Evolutionary conservation across 2,113 vertebrate species (phyloP), one percentile per base, ranked within the genome.

Genomic region (Lonchura striata): DNA sequence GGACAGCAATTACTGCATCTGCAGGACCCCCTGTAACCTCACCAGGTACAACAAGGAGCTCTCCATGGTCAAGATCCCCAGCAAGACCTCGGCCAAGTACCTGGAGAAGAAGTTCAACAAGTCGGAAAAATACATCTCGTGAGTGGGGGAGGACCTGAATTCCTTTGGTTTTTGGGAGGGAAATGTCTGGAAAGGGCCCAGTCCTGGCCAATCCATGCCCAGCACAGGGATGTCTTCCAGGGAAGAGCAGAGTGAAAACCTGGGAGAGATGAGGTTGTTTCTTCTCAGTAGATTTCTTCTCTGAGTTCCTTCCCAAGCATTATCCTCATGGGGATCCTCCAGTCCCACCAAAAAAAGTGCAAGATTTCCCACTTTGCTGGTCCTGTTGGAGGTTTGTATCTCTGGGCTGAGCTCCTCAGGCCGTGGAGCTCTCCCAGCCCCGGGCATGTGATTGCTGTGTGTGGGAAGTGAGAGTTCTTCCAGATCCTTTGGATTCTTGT

Each of bases 11-110:
- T 99, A 98, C 98, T 99, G 99, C 97, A 98, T 99, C 97, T 99
- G 99, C 97, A 98, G 99, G 97, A 99, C 98, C 3, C 99, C 99
- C 30, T 99, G 99, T 96, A 99, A 99, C 98, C 98, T 99, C 97
- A 99, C 99, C 60, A 98, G 99, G 65, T 99, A 99, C 98, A 99
- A 99, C 98, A 99, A 99, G 94, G 99, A 99, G 97, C 98, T 99
- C 81, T 99, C 99, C 98, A 99, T 99, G 99, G 99, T 99, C 92
- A 99, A 99, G 97, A 99, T 99, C 93, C 99, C 99, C 96, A 99
- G 99, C 98, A 99, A 99, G 97, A 99, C 99, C 2, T 99, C 99
- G 0, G 99, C 99, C 84, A 99, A 99, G 95, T 99, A 99, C 97
- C 98, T 99, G 78, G 99, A 99, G 98, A 99, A 99, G 97, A 99